Percentiles rank a stretch among this genome's conserved stretches.
phyloP scores from a whole-genome alignment of 2,888 invertebrate species.

The Stictocephala bisonia region DNA sequence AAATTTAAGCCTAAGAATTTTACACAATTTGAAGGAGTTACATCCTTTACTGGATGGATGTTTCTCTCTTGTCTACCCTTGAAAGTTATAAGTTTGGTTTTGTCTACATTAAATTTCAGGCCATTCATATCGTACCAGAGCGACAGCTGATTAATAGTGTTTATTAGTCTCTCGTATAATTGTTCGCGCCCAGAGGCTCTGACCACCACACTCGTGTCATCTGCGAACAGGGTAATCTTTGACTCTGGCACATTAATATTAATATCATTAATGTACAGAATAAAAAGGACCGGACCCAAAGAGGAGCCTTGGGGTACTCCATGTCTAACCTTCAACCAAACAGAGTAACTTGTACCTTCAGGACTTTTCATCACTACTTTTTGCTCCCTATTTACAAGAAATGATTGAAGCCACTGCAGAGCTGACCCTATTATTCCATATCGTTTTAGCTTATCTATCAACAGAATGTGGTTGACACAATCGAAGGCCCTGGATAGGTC shows the following conservation, averaged over 20 bases:
- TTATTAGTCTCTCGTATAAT: not conserved
- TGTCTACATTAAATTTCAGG: not conserved
- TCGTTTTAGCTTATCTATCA: not conserved
- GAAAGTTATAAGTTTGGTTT: not conserved
- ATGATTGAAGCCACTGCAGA: not conserved
- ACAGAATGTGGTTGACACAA: not conserved
- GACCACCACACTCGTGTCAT: not conserved
- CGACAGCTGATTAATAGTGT: not conserved
- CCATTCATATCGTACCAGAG: constrained; percentile 1
- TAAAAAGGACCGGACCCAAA: not conserved
- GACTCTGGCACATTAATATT: not conserved
- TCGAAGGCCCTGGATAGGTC: not conserved
- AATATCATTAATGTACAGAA: not conserved
- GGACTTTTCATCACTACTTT: not conserved
- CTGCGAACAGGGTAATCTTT: not conserved
- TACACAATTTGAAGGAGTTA: not conserved
- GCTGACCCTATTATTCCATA: not conserved
- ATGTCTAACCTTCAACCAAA: not conserved
- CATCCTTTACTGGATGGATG: not conserved
- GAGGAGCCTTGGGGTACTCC: constrained; percentile 4
- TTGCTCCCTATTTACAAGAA: not conserved
- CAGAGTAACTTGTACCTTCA: not conserved
- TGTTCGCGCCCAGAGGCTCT: not conserved
- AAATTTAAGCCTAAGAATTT: not conserved
- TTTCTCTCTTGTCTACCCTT: not conserved